Base-by-base conservation (phyloP, 2,113 vertebrate genomes). In the Zosterops hypoxanthus region DNA sequence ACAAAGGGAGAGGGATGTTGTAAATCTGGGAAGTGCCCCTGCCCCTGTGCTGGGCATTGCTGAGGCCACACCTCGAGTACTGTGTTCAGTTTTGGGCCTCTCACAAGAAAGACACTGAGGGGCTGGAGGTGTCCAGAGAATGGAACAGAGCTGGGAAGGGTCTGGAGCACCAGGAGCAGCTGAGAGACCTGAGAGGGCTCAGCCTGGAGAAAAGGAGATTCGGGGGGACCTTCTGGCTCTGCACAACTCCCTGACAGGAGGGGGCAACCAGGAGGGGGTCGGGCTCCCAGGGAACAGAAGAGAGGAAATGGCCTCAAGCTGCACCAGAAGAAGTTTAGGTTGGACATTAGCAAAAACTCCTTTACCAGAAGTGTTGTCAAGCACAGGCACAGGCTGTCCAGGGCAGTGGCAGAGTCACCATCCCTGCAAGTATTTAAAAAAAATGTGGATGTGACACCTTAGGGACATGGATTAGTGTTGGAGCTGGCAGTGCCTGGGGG, bases 251-350 rank as follows among this genome's bases (percentile, higher is more conserved):
- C 36, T 65, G 44, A 14, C 11, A 60, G 61, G 46, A 75, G 9
- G 53, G 15, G 4, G 34, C 33, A 66, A 12, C 8, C 3, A 3
- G 25, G 14, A 6, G 23, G 14, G 11, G 11, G 3, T 29, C 0
- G 0, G 52, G 28, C 8, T 82, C 12, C 11, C 33, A 69, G 29
- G 29, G 14, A 55, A 61, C 47, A 61, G n/a, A n/a, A n/a, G 39
- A 66, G 23, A 39, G 44, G 28, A 4, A 69, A 60, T 0, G 1
- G 29, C n/a, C 41, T 68, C 25, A 41, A 29, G 39, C 21, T 69
- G 17, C 31, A 29, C 16, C 47, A 69, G n/a, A 7, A 69, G n/a
- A 3, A 11, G 21, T 55, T 61, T 34, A 33, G 21, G 25, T 33
- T 69, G 47, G 47, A 6, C 41, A 69, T 41, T 12, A 5, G 34